phyloP scores from a whole-genome alignment of 2,797 vertebrate genomes.

The Falco concolor region DNA sequence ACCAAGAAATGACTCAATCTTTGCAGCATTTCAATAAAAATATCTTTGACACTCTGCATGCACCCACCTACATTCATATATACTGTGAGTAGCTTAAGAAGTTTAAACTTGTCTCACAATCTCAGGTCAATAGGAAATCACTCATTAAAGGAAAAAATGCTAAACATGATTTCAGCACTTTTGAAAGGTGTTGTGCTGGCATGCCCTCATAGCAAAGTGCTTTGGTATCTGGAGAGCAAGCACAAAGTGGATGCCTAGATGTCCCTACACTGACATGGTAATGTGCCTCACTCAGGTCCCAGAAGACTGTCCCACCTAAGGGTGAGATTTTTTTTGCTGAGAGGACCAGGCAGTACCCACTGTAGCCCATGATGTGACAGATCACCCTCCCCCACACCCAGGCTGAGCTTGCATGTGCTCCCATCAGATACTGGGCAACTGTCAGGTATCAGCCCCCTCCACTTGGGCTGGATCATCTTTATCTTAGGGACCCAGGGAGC shows the following conservation, averaged over 20 bases:
- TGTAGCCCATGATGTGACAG: not conserved
- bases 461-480: not conserved
- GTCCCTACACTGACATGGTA: not conserved
- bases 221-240: not conserved
- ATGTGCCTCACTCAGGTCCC: not conserved
- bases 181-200: not conserved
- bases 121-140: not conserved
- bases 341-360: not conserved
- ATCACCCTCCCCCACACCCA: not conserved
- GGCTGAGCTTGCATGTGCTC: not conserved
- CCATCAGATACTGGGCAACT: not conserved
- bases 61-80: not conserved
- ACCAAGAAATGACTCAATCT: not conserved
- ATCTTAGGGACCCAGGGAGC: not conserved
- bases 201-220: not conserved
- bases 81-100: not conserved
- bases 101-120: not conserved
- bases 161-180: not conserved
- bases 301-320: not conserved
- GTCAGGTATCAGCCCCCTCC: not conserved
- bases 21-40: not conserved
- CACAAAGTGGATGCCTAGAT: not conserved
- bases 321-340: not conserved
- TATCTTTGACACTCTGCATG: not conserved
- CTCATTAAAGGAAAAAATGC: not conserved